Base-by-base conservation (phyloP, 2,888 invertebrate species). In the Aporophyla lueneburgensis region DNA sequence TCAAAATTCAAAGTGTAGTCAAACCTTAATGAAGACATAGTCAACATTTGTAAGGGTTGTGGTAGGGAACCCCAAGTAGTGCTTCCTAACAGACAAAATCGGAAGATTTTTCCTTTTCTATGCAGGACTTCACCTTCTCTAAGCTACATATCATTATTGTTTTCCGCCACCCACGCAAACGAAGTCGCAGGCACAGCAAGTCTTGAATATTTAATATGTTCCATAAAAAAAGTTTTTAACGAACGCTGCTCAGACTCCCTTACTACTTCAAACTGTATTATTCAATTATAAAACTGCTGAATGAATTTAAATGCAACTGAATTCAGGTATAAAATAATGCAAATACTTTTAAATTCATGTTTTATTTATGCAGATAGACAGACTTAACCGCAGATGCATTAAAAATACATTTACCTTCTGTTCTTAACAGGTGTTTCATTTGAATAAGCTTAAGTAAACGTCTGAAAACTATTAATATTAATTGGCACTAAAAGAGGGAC, bases 131-230 rank as follows among this genome's bases (percentile, higher is more conserved):
- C 33, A 33, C 33, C 3, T 33, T 33, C 3, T 33, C 33, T 33
- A 33, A 33, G 33, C 33, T 33, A 33, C 33, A 33, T n/a, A n/a
- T n/a, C 33, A 33, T 33, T 33, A 33, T 33, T 33, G 33, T 33
- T 33, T 33, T 33, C 33, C 33, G 33, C 33, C 33, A 33, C 3
- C 33, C 33, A 33, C 1, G 3, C 3, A 3, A 33, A 33, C 33
- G 33, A 33, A 33, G 33, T 33, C 33, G 33, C 33, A 3, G 33
- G 33, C 33, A 33, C 33, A 33, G 33, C 33, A 2, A 33, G 33
- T 33, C 33, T 33, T 33, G 43, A 61, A 74, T 81, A 78, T 78
- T 74, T 27, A n/a, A n/a, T n/a, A 74, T 61, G 33, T 53, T 66
- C 16, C 6, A 33, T 66, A n/a, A 72, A 72, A 71, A 16, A 27